A percentile compares a stretch with the other conserved stretches of the same genome.
Evolutionary conservation across 2,797 vertebrate species (phyloP).

Genomic region (Manis pentadactyla): DNA sequence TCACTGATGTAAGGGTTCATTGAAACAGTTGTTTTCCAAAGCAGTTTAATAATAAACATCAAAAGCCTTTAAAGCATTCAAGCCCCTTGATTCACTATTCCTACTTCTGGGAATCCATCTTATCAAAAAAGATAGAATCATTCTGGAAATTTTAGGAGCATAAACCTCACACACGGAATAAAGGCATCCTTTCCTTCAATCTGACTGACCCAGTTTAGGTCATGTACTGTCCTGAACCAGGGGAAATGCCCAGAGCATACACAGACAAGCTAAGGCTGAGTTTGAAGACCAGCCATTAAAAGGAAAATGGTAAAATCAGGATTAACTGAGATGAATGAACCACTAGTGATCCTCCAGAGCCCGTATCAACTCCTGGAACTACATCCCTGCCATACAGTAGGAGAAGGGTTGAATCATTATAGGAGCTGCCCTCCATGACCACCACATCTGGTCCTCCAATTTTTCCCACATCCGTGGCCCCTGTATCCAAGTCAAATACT

Average conservation of each 20-base stretch:
- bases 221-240: background rate
- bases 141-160: slow-evolving; percentile 13
- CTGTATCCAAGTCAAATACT: background rate
- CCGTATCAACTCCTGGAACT: background rate
- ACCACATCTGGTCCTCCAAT: background rate
- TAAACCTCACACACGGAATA: background rate
- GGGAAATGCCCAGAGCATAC: background rate
- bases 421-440: background rate
- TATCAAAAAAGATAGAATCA: background rate
- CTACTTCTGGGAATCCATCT: background rate
- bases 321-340: background rate
- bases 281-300: background rate
- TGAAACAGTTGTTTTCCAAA: background rate
- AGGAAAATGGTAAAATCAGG: background rate
- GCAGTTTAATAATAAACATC: background rate
- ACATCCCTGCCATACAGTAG: background rate
- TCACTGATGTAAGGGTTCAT: background rate
- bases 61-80: background rate
- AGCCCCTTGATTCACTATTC: background rate
- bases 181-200: background rate
- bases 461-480: background rate
- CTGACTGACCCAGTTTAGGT: background rate
- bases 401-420: background rate
- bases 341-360: background rate
- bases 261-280: background rate